Percentiles rank a stretch among this genome's conserved stretches.
Conservation (phyloP, 1,140 invertebrate genomes). For the Drosophila quadrilineata region DNA sequence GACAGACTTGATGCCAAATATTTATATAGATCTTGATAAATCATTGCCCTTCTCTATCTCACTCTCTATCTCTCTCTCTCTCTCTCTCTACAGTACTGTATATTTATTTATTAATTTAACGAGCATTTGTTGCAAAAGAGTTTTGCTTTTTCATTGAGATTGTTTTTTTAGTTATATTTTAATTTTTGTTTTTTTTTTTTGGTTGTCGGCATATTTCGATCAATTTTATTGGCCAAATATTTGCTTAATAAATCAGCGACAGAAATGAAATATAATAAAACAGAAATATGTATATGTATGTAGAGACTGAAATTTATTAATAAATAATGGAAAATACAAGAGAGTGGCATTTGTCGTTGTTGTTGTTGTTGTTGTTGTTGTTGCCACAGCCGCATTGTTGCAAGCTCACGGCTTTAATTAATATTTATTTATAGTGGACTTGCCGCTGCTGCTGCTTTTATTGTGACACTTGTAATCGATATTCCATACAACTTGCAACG, state of each 20-base stretch:
- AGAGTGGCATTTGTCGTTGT: constrained; percentile 21
- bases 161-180: background rate
- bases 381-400: constrained; percentile 1
- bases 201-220: constrained; percentile 28
- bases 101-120: constrained; percentile 11
- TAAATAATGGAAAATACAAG: constrained; percentile 9
- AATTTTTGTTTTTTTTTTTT: background rate
- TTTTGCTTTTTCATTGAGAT: background rate
- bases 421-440: constrained; percentile 69
- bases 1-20: constrained; percentile 20
- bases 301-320: constrained; percentile 3
- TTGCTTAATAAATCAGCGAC: constrained; percentile 61
- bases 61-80: no score
- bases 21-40: constrained; percentile 9
- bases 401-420: constrained; percentile 48
- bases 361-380: constrained; percentile 46
- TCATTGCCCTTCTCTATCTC: no score
- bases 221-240: constrained; percentile 72
- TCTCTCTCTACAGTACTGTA: no score
- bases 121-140: constrained; percentile 14
- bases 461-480: constrained; percentile 64
- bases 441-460: constrained; percentile 7
- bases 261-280: background rate
- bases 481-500: constrained; percentile 18
- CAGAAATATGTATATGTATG: background rate